A percentile compares a stretch with the other conserved stretches of the same genome.
phyloP scores from a whole-genome alignment of 2,797 vertebrate species.

The Pogonophryne albipinna region DNA sequence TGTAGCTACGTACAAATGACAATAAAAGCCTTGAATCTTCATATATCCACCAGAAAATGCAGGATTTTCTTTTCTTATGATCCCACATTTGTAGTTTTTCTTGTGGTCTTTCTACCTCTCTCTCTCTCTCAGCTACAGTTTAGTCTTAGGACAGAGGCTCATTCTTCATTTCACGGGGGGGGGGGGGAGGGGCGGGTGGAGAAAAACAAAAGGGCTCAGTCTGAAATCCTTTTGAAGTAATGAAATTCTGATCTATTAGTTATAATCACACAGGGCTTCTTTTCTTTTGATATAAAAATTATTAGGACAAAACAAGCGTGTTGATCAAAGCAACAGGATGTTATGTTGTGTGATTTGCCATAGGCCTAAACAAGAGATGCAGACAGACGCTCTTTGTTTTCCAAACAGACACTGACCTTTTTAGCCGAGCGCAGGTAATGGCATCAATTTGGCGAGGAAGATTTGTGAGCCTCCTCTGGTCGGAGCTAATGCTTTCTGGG shows the following conservation, averaged over 20 bases:
- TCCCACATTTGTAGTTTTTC: too few relatives aligned
- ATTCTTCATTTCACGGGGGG: neutral
- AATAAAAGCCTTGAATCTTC: too few relatives aligned
- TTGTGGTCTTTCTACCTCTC: neutral
- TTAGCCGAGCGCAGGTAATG: slow-evolving; percentile 67
- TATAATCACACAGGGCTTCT: slow-evolving; percentile 5
- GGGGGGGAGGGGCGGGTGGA: neutral
- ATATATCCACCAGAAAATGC: too few relatives aligned
- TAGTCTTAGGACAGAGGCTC: neutral
- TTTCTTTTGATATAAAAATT: neutral
- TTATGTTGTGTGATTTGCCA: slow-evolving; percentile 42
- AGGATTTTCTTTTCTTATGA: too few relatives aligned
- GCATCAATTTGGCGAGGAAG: slow-evolving; percentile 66
- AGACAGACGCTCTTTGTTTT: slow-evolving; percentile 73
- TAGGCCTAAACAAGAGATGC: slow-evolving; percentile 53
- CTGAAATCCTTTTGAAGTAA: slow-evolving; percentile 41
- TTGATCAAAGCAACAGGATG: slow-evolving; percentile 64
- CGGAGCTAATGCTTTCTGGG: slow-evolving; percentile 38
- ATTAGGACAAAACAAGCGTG: slow-evolving; percentile 35
- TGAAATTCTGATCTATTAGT: neutral
- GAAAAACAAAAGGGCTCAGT: slow-evolving; percentile 14
- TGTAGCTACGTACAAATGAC: too few relatives aligned
- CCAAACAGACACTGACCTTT: slow-evolving; percentile 68
- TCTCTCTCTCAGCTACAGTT: neutral
- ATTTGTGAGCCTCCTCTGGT: slow-evolving; percentile 55